These are phyloP conservation scores for Burhinus oedicnemus DNA, from an alignment of 2,113 vertebrate species.

Conservation along the genomic window DNA sequence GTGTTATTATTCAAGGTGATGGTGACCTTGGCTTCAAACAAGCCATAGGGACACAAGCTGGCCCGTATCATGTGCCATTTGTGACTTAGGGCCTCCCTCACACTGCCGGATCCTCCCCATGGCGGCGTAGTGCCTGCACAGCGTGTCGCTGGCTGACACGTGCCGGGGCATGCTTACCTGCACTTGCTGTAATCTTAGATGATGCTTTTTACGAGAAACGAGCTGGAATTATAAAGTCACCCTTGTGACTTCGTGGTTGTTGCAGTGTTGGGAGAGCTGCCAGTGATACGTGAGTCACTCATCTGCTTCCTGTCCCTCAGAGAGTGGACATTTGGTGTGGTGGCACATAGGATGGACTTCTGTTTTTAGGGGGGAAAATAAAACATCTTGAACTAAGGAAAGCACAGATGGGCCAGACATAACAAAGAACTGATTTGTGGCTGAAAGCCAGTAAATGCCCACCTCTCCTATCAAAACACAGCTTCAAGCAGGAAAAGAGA, in stretches of 20 bases:
- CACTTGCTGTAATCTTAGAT: not conserved
- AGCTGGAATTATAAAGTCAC: not conserved
- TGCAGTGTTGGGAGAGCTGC: not conserved
- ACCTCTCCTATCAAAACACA: not conserved
- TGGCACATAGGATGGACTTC: not conserved
- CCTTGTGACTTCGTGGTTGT: not conserved
- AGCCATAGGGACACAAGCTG: not conserved
- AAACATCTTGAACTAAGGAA: not conserved
- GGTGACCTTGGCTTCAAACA: not conserved
- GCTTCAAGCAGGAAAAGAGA: not conserved
- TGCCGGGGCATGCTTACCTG: not conserved
- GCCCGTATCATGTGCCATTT: not conserved
- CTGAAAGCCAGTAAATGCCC: not conserved
- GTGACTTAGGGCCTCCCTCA: not conserved
- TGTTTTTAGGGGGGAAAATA: not conserved
- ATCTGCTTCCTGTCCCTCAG: rapidly evolving
- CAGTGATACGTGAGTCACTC: not conserved
- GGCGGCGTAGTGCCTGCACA: rapidly evolving
- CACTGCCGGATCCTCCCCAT: not conserved
- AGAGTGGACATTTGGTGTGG: not conserved
- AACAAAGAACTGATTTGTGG: not conserved
- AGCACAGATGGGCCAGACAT: not conserved
- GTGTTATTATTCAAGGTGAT: not conserved
- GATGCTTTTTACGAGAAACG: not conserved
- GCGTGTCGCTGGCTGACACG: rapidly evolving